Evolutionary conservation across 2,888 invertebrate genomes (phyloP).

Genomic region (Odiellus spinosus): DNA sequence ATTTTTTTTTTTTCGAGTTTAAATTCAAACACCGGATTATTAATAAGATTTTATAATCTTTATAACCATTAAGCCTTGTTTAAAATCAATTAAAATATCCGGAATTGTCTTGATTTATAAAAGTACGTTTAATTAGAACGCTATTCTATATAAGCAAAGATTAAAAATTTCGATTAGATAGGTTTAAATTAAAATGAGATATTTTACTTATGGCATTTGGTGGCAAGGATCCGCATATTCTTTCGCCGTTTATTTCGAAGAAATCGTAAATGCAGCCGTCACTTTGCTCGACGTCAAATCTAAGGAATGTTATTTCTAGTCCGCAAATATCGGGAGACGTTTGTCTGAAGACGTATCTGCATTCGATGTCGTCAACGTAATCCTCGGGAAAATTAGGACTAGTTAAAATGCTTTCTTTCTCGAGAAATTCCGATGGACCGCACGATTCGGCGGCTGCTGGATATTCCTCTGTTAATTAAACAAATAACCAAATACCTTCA

Average conservation of each 20-base stretch:
- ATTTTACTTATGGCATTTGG: slow-evolving; percentile 19
- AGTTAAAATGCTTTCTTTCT: slow-evolving; percentile 15
- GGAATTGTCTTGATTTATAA: too few species aligned
- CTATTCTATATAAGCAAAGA: too few species aligned
- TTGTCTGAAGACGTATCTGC: slow-evolving; percentile 16
- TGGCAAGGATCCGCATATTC: slow-evolving; percentile 20
- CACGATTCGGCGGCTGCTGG: too few species aligned
- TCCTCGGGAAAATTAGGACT: slow-evolving; percentile 16
- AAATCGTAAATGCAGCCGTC: slow-evolving; percentile 21
- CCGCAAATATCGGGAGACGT: slow-evolving; percentile 19
- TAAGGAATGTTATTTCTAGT: slow-evolving; percentile 20
- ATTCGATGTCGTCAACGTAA: slow-evolving; percentile 13
- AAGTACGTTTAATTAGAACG: too few species aligned
- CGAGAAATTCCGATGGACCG: slow-evolving; percentile 1
- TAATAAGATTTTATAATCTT: too few species aligned
- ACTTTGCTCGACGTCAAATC: slow-evolving; percentile 20
- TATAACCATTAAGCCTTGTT: too few species aligned
- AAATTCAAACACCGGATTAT: too few species aligned
- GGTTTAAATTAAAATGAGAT: background rate
- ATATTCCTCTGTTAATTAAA: too few species aligned
- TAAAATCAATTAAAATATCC: too few species aligned
- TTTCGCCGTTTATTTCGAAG: slow-evolving; percentile 19
- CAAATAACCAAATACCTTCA: too few species aligned
- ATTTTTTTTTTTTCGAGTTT: too few species aligned
- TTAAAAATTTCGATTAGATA: too few species aligned